Conservation (phyloP, 2,113 vertebrate species). For the Cyprinus carpio region DNA sequence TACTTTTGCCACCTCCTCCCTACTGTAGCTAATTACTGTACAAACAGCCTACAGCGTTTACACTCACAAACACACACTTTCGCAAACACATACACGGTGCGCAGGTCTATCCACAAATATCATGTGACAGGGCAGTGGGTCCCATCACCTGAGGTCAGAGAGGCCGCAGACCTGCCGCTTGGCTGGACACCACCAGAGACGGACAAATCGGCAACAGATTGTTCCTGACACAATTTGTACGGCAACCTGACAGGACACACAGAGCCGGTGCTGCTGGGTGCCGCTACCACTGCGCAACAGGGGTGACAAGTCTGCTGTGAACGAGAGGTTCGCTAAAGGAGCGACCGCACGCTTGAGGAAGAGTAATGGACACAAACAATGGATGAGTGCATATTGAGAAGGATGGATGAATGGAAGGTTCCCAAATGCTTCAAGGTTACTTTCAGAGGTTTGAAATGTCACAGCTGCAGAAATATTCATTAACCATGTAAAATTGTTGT, state of each 20-base stretch:
- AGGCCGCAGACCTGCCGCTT: conserved; percentile 72
- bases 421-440: conserved; percentile 17
- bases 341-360: background rate
- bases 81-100: conserved; percentile 67
- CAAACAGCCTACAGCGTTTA: conserved; percentile 79
- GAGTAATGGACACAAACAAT: conserved; percentile 2
- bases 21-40: conserved; percentile 83
- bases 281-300: conserved; percentile 20
- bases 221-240: conserved; percentile 86
- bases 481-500: background rate
- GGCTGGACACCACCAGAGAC: conserved; percentile 70
- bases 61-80: conserved; percentile 38
- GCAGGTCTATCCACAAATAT: conserved; percentile 80
- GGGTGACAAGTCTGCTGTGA: conserved; percentile 24
- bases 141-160: conserved; percentile 84
- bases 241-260: conserved; percentile 72
- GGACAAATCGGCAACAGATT: conserved; percentile 81
- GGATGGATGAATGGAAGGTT: background rate
- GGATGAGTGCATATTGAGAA: conserved; percentile 23
- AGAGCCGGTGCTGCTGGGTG: conserved; percentile 20
- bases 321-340: background rate
- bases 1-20: conserved; percentile 59
- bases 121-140: conserved; percentile 82
- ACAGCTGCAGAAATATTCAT: background rate
- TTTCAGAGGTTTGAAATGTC: conserved; percentile 1